Conservation (phyloP, 2,113 vertebrate species). For the Bambusicola thoracicus region DNA sequence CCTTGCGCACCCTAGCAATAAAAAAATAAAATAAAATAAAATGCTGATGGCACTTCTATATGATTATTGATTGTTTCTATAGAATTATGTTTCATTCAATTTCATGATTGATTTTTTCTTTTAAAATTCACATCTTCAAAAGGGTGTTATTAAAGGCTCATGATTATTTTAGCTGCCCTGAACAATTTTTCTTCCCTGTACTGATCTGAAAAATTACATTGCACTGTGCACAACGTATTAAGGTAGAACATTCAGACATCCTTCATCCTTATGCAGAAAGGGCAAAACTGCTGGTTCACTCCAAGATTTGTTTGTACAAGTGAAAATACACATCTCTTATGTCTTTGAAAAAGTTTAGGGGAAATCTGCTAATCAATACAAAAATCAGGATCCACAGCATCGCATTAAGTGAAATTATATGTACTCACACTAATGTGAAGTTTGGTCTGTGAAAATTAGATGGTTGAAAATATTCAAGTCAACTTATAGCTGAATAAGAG, state of each 20-base stretch:
- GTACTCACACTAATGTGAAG: background rate
- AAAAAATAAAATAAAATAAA: background rate
- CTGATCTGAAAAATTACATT: background rate
- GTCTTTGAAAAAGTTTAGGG: background rate
- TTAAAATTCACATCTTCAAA: background rate
- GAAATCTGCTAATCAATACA: background rate
- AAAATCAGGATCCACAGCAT: background rate
- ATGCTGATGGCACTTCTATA: background rate
- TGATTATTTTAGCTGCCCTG: background rate
- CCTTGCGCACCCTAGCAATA: background rate
- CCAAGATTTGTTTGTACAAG: background rate
- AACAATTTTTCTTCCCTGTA: background rate
- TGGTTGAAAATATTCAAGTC: background rate
- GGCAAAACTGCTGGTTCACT: background rate
- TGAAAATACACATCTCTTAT: background rate
- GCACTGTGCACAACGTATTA: background rate
- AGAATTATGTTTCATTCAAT: background rate
- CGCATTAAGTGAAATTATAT: background rate
- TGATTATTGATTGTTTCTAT: background rate
- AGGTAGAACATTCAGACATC: background rate
- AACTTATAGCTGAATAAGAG: background rate
- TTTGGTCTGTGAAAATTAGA: background rate
- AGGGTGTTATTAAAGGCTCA: background rate
- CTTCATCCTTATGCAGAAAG: background rate
- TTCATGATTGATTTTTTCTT: background rate